A percentile compares a stretch with the other conserved stretches of the same genome.
Conservation (phyloP, 1,140 invertebrate species). For the Rhopalosiphum padi region DNA sequence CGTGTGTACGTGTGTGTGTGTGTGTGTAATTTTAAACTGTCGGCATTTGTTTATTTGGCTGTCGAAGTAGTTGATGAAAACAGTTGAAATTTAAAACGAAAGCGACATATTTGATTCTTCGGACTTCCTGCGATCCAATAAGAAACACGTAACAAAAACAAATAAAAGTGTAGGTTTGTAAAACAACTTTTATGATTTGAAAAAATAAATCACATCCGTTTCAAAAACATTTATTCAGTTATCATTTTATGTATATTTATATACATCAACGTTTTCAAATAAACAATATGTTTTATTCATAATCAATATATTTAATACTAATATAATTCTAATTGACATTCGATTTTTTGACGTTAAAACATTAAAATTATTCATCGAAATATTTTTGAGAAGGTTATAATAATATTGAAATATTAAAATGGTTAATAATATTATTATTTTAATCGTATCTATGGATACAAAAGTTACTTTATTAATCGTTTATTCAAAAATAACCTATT, state of each 20-base stretch:
- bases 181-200: not conserved
- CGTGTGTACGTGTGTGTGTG: too few relatives aligned
- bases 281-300: constrained; percentile 1
- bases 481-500: not conserved
- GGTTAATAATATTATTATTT: too few relatives aligned
- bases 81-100: constrained; percentile 34
- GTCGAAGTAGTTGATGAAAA: constrained; percentile 30
- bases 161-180: not conserved
- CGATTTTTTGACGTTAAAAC: not conserved
- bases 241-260: constrained; percentile 5
- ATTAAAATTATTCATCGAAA: not conserved
- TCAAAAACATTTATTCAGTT: constrained; percentile 31
- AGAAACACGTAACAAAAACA: constrained; percentile 14
- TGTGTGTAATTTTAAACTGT: not conserved
- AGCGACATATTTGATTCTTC: constrained; percentile 12
- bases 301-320: not conserved
- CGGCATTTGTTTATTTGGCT: constrained; percentile 21
- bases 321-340: not conserved
- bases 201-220: constrained; percentile 33
- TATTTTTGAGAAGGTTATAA: not conserved
- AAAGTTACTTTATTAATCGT: not conserved
- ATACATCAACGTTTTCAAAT: not conserved
- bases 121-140: not conserved
- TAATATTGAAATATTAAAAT: not conserved
- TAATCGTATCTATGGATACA: too few relatives aligned